Percentiles rank a stretch among this genome's conserved stretches.
Conservation (phyloP, 2,888 invertebrate species). For the Noctua pronuba region DNA sequence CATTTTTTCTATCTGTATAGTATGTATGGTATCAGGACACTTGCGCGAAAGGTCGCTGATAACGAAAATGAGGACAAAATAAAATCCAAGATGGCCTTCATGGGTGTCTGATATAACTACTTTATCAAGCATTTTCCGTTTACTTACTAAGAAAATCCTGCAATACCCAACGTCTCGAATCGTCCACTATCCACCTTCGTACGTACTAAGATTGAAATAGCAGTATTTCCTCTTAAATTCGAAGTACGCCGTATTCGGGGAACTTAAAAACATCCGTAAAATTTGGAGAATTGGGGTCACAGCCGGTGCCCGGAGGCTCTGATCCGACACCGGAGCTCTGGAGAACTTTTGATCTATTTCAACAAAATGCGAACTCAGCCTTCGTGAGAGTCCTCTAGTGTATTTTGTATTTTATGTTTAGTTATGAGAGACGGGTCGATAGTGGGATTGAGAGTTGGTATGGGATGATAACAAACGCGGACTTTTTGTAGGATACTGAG, state of each 20-base stretch:
- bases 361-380: constrained; percentile 16
- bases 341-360: constrained; percentile 46
- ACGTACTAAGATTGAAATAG: neutral
- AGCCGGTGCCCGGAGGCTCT: constrained; percentile 16
- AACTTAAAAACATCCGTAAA: constrained; percentile 29
- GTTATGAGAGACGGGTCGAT: neutral
- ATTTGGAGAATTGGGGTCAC: constrained; percentile 37
- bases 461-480: neutral
- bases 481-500: neutral
- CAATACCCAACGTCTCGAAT: neutral
- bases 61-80: too few species aligned
- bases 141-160: neutral
- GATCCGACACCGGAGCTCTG: neutral
- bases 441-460: neutral
- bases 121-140: too few species aligned
- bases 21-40: too few species aligned
- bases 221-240: constrained; percentile 14
- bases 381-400: neutral
- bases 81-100: too few species aligned
- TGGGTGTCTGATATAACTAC: too few species aligned
- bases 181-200: neutral
- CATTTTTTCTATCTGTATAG: too few species aligned
- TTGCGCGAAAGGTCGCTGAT: too few species aligned
- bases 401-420: neutral
- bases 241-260: neutral